phyloP scores from a whole-genome alignment of 2,888 invertebrate genomes.

The Apamea anceps region DNA sequence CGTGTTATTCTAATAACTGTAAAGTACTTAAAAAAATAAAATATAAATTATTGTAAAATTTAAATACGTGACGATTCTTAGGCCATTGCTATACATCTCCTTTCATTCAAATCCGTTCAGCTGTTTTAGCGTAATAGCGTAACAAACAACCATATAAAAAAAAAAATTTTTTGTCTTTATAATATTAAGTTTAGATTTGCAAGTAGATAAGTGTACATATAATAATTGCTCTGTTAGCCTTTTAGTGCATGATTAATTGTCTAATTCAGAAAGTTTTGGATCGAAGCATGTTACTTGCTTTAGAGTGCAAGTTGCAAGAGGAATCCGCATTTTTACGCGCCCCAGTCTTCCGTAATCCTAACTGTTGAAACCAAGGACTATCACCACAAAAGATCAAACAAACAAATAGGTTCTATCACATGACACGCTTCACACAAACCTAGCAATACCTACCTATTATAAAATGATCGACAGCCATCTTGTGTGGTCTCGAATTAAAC shows the following conservation, averaged over 20 bases:
- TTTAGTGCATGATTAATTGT: neutral
- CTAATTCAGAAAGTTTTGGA: neutral
- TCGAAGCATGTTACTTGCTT: neutral
- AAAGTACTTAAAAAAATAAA: too few species aligned
- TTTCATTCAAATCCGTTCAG: neutral
- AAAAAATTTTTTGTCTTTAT: too few species aligned
- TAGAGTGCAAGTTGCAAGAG: neutral
- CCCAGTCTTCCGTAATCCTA: neutral
- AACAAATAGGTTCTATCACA: slow-evolving; percentile 8
- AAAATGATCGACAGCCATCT: slow-evolving; percentile 36
- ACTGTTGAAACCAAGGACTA: slow-evolving; percentile 1
- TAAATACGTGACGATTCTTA: too few species aligned
- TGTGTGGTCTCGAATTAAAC: slow-evolving; percentile 65
- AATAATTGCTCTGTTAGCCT: neutral
- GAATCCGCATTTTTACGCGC: too few species aligned
- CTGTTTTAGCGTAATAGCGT: neutral
- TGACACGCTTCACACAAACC: slow-evolving; percentile 21
- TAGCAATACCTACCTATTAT: slow-evolving; percentile 7
- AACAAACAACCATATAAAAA: neutral
- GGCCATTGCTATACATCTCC: too few species aligned
- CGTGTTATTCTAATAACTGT: too few species aligned
- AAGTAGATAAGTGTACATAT: neutral
- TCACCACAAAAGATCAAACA: neutral
- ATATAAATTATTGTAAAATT: too few species aligned
- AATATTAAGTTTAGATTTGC: neutral